Percentiles rank a stretch among this genome's conserved stretches.
Conservation (phyloP, 1,140 invertebrate genomes). For the Drosophila truncata region DNA sequence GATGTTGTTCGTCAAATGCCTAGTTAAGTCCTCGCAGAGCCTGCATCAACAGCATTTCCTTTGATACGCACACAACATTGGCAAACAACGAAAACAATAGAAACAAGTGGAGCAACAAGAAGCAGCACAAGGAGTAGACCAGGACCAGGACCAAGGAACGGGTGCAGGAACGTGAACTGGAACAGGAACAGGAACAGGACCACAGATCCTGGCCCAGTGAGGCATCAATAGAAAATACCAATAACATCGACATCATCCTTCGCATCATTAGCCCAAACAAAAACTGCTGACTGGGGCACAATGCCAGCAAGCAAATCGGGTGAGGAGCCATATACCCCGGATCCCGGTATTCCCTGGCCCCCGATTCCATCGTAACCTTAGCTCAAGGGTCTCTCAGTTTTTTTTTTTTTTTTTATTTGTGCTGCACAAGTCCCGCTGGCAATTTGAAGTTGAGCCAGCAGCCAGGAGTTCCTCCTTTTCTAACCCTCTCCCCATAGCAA, state of each 20-base stretch:
- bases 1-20: conserved; percentile 32
- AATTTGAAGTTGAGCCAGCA: conserved; percentile 51
- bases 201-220: conserved; percentile 37
- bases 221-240: conserved; percentile 59
- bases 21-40: conserved; percentile 35
- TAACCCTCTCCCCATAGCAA: conserved; percentile 1
- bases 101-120: conserved; percentile 38
- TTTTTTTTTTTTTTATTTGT: conserved; percentile 12
- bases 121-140: conserved; percentile 10
- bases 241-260: conserved; percentile 64
- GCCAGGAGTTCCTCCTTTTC: conserved; percentile 14
- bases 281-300: conserved; percentile 74
- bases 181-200: conserved; percentile 13
- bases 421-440: conserved; percentile 55
- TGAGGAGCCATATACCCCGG: conserved; percentile 11
- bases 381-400: conserved; percentile 29
- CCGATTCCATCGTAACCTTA: conserved; percentile 40
- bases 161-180: background rate
- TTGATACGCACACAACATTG: conserved; percentile 50
- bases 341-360: background rate
- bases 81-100: conserved; percentile 47
- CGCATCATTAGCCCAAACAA: conserved; percentile 75
- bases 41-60: conserved; percentile 60
- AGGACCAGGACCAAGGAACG: background rate
- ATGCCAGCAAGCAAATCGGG: conserved; percentile 56